These are phyloP conservation scores for Aphrocallistes beatrix DNA, from an alignment of 37 sponge, comb jelly and placozoan genomes.

Conservation along the genomic window DNA sequence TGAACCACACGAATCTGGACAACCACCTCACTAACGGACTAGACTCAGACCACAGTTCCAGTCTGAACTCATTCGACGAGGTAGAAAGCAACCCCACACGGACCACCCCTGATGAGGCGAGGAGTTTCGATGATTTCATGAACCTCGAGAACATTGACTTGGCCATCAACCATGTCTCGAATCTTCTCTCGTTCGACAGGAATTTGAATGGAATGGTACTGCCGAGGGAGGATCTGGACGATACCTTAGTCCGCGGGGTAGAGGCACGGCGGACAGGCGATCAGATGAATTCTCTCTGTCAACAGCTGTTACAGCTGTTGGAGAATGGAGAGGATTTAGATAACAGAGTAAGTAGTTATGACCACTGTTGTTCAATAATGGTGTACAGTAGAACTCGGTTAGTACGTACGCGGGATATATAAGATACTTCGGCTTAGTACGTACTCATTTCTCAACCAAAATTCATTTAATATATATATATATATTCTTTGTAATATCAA, in stretches of 20 bases:
- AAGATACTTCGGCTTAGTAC: too few relatives aligned
- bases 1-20: too few relatives aligned
- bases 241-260: neutral
- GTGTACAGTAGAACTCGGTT: too few relatives aligned
- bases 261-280: neutral
- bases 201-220: neutral
- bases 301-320: neutral
- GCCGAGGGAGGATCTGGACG: neutral
- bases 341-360: neutral
- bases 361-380: too few relatives aligned
- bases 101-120: neutral
- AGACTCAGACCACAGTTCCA: neutral
- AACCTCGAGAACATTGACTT: neutral
- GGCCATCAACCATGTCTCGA: neutral
- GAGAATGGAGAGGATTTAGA: neutral
- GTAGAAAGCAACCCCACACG: too few relatives aligned
- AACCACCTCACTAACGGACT: slow-evolving; percentile 4
- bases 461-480: too few relatives aligned
- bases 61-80: neutral
- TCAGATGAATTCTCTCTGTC: neutral
- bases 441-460: too few relatives aligned
- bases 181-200: neutral
- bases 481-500: too few relatives aligned
- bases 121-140: neutral
- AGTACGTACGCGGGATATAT: too few relatives aligned